Base-by-base conservation (phyloP, 2,797 vertebrate species). In the Takifugu ocellatus region DNA sequence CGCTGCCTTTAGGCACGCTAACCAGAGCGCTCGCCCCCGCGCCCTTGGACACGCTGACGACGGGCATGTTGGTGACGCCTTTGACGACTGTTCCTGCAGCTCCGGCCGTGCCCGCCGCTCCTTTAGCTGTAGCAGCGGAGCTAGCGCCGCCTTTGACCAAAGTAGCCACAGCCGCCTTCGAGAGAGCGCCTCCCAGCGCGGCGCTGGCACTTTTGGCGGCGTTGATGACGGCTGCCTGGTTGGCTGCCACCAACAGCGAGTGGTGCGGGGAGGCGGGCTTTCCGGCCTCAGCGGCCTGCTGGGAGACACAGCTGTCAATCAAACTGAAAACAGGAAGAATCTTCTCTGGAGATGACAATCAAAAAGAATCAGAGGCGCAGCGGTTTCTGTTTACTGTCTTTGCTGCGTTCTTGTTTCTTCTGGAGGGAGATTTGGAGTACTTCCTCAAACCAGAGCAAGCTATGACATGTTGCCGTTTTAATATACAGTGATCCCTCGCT, bases 261-360 rank as follows among this genome's bases (percentile, higher is more conserved):
- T 93, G 94, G 47, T 89, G 84, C 66, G 95, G 94, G 49, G 91
- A 84, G 15, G 88, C 53, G 6, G 90, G 62, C 81, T 94, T 96
- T 66, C 86, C 75, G 17, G 84, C 67, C 54, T 95, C 94, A 5
- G 81, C 55, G 5, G 78, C 51, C 88, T 90, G 74, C 26, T 42
- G 11, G 39, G 9, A 72, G 31, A 2, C 62, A 83, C 50, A 74
- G 36, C 43, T 52, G 36, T 39, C 36, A 39, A 39, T 39, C 36
- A 39, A 39, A 3, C 11, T 39, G 36, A 12, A 9, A 11, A 39
- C 36, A 14, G 1, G 36, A 39, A 39, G 36, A 39, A n/a, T 17
- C 5, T 17, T 1, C 43, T 44, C 21, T 21, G 21, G 21, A 21
- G 43, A 44, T 17, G 16, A 44, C 5, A 8, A 44, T 44, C 36